phyloP scores from a whole-genome alignment of 2,797 vertebrate species.

The Dicrostonyx torquatus region DNA sequence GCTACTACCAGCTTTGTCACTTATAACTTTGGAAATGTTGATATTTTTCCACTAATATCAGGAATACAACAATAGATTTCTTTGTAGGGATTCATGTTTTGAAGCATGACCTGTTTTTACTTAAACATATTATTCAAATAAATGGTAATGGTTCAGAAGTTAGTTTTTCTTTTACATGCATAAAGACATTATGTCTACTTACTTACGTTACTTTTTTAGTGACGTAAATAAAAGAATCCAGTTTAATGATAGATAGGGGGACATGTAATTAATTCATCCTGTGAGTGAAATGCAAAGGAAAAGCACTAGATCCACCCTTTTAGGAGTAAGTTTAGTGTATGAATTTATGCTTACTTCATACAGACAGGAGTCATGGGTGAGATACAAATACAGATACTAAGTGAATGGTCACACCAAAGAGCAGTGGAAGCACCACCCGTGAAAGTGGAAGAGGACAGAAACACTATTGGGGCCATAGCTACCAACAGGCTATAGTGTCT shows the following conservation, averaged over 20 bases:
- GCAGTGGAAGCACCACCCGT: not conserved
- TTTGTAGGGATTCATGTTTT: not conserved
- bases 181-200: not conserved
- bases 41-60: not conserved
- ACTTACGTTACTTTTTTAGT: not conserved
- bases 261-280: not conserved
- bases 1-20: not conserved
- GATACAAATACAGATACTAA: not conserved
- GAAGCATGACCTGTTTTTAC: slow-evolving; percentile 36
- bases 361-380: not conserved
- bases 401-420: not conserved
- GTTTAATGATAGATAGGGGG: not conserved
- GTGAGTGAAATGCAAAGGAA: slow-evolving; percentile 14
- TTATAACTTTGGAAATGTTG: not conserved
- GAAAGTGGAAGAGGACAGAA: not conserved
- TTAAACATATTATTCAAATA: slow-evolving; percentile 17
- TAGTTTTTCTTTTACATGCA: slow-evolving; percentile 15
- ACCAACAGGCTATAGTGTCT: not conserved
- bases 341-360: not conserved
- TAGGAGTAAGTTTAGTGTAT: not conserved
- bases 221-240: not conserved
- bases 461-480: not conserved
- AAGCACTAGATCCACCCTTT: not conserved
- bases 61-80: not conserved
- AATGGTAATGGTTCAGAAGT: not conserved